phyloP scores from a whole-genome alignment of 2,113 vertebrate species.

The Columba janthina region DNA sequence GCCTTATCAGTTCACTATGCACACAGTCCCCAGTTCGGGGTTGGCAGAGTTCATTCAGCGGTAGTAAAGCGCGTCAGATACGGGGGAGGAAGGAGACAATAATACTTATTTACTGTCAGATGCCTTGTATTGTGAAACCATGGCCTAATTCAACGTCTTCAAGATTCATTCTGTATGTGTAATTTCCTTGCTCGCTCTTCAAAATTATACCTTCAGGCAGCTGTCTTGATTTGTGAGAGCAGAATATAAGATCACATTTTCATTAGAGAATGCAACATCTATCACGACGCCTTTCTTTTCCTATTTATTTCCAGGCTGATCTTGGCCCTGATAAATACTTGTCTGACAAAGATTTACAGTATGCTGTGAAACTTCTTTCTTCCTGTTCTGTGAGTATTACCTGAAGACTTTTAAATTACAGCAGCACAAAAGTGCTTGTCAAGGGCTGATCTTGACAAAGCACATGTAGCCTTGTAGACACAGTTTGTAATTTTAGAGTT shows the following conservation, averaged over 20 bases:
- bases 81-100: not conserved
- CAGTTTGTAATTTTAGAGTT: not conserved
- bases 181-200: not conserved
- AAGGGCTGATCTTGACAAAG: not conserved
- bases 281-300: not conserved
- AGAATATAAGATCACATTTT: not conserved
- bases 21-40: not conserved
- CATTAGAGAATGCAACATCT: not conserved
- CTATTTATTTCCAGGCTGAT: constrained; percentile 84
- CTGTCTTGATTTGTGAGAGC: not conserved
- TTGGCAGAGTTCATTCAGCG: not conserved
- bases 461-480: not conserved
- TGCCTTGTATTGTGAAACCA: not conserved
- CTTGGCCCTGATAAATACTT: constrained; percentile 96
- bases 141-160: not conserved
- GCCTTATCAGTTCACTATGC: not conserved
- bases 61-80: not conserved
- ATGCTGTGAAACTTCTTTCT: constrained; percentile 89
- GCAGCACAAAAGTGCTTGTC: not conserved
- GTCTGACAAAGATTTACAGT: constrained; percentile 96
- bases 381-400: constrained; percentile 84
- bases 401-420: not conserved
- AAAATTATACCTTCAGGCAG: not conserved
- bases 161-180: not conserved
- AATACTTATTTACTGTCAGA: not conserved